Conservation (phyloP, 2,797 vertebrate species). For the Lepus oiostolus region DNA sequence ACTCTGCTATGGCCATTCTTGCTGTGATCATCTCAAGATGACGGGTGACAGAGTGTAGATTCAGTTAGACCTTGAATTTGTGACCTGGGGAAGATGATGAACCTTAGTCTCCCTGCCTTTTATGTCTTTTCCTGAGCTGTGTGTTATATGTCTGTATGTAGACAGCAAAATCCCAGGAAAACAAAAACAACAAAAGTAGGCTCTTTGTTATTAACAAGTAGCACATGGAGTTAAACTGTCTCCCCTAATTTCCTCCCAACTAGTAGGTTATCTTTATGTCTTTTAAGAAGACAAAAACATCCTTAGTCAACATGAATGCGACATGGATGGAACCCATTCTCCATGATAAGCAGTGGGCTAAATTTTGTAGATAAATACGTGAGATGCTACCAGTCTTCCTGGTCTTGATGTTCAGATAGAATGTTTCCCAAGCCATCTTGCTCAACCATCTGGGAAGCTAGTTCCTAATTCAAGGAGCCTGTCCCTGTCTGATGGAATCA, state of each 20-base stretch:
- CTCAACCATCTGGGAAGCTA: neutral
- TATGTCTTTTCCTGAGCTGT: neutral
- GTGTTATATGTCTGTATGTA: neutral
- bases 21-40: neutral
- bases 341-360: neutral
- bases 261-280: neutral
- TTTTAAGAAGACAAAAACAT: neutral
- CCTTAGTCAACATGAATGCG: neutral
- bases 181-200: neutral
- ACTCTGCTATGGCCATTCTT: neutral
- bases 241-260: neutral
- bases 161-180: neutral
- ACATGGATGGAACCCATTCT: neutral
- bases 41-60: neutral
- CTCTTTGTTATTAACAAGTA: neutral
- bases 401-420: neutral
- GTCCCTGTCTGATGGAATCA: neutral
- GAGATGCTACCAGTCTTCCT: neutral
- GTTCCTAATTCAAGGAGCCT: neutral
- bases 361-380: neutral
- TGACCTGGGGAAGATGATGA: neutral
- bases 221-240: conserved; percentile 5
- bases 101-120: neutral
- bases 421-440: neutral
- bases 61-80: neutral